Conservation (phyloP, 35 echinoderm and acorn worm genomes). For the Apostichopus parvimensis region DNA sequence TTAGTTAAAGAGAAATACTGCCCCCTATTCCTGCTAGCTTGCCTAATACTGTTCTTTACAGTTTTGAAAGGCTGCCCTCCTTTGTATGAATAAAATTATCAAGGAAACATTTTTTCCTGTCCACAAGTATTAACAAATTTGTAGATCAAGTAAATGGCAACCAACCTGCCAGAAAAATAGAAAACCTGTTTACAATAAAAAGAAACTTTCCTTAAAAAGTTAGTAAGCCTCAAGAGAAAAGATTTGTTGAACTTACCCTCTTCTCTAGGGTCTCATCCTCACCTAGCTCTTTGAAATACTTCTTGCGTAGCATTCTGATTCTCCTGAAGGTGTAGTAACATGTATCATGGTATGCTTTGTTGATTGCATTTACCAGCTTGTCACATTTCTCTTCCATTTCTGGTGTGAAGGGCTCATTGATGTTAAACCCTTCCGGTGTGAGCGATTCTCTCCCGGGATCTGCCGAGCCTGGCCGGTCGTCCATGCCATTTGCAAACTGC, state of each 20-base stretch:
- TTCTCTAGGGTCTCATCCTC: conserved; percentile 71
- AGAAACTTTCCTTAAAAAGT: too few species aligned
- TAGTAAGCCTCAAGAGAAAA: not conserved
- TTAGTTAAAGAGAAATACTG: too few species aligned
- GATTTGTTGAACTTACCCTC: conserved; percentile 69
- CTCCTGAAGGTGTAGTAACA: conserved; percentile 95
- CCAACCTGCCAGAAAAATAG: too few species aligned
- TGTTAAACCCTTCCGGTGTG: conserved; percentile 71
- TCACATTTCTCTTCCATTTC: conserved; percentile 70
- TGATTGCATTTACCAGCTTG: conserved; percentile 78
- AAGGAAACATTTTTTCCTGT: too few species aligned
- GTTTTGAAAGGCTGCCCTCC: too few species aligned
- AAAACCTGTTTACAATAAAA: too few species aligned
- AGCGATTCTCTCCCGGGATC: conserved; percentile 34
- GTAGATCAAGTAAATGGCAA: too few species aligned
- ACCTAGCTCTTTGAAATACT: conserved; percentile 84
- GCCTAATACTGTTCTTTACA: too few species aligned
- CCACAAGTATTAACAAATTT: too few species aligned
- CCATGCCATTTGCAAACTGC: conserved; percentile 49
- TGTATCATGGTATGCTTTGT: conserved; percentile 93
- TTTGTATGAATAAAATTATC: too few species aligned
- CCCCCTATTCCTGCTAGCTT: too few species aligned
- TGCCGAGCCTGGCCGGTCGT: conserved; percentile 30
- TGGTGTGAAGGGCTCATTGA: conserved; percentile 76
- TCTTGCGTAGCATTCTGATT: conserved; percentile 80